Evolutionary conservation across 2,888 invertebrate genomes (phyloP).

Genomic region (Leptinotarsa haldemani): DNA sequence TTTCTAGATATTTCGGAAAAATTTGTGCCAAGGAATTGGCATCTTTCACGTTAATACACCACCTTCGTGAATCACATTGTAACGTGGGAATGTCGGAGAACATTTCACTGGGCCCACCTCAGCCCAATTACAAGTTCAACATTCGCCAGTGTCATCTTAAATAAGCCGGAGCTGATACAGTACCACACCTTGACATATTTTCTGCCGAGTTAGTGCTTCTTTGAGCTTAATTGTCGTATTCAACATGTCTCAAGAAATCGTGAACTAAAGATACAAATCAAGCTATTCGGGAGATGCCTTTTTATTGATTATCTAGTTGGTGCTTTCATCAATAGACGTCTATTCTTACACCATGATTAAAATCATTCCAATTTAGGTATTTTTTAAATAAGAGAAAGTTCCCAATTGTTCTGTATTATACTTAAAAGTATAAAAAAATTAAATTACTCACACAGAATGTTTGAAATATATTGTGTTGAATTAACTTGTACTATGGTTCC

Average conservation of each 20-base stretch:
- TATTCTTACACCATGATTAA: too few relatives aligned
- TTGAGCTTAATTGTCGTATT: constrained; percentile 10
- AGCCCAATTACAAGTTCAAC: constrained; percentile 60
- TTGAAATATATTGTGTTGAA: too few relatives aligned
- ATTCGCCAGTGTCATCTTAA: constrained; percentile 58
- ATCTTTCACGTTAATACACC: background rate
- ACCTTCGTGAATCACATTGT: constrained; percentile 31
- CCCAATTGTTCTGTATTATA: too few relatives aligned
- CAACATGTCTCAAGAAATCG: constrained; percentile 1
- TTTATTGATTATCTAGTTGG: too few relatives aligned
- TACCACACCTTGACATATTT: constrained; percentile 18
- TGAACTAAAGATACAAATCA: constrained; percentile 11
- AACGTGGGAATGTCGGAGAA: constrained; percentile 50
- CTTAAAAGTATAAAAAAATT: too few relatives aligned
- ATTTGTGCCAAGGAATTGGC: background rate
- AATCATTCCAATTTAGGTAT: too few relatives aligned
- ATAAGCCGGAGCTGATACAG: constrained; percentile 57
- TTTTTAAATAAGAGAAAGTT: too few relatives aligned
- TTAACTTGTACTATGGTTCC: too few relatives aligned
- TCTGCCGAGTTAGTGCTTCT: constrained; percentile 8
- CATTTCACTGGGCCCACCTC: constrained; percentile 59
- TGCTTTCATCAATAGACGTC: too few relatives aligned
- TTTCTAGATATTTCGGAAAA: too few relatives aligned
- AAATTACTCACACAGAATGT: too few relatives aligned
- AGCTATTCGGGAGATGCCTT: background rate